phyloP scores from a whole-genome alignment of 2,888 invertebrate genomes.

The Drosophila longiperda region DNA sequence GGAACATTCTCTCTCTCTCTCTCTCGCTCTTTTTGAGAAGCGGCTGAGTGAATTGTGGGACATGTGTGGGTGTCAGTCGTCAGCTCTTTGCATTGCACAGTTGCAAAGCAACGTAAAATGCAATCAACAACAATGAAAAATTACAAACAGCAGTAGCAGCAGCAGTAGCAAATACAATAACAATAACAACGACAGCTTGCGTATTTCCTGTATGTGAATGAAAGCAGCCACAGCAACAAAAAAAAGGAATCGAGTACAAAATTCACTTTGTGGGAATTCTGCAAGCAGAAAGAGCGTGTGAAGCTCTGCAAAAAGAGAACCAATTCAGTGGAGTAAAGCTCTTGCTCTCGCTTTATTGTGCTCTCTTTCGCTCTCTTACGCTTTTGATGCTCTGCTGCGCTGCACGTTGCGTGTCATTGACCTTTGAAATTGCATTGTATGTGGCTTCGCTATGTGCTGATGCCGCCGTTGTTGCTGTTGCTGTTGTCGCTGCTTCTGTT shows the following conservation, averaged over 20 bases:
- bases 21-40: constrained; percentile 4
- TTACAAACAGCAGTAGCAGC: constrained; percentile 43
- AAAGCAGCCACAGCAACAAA: constrained; percentile 44
- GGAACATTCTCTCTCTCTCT: constrained; percentile 5
- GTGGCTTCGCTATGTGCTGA: constrained; percentile 64
- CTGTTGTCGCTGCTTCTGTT: constrained; percentile 44
- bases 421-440: constrained; percentile 80
- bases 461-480: constrained; percentile 50
- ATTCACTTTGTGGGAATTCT: constrained; percentile 54
- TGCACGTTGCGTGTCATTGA: constrained; percentile 75
- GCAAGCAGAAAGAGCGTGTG: constrained; percentile 46
- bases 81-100: constrained; percentile 21
- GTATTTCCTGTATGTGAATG: constrained; percentile 78
- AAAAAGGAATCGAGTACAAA: constrained; percentile 43
- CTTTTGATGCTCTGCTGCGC: constrained; percentile 35
- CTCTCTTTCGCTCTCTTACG: constrained; percentile 39
- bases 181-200: constrained; percentile 57
- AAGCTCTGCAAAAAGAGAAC: constrained; percentile 29
- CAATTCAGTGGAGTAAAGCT: constrained; percentile 37
- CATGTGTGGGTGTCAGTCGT: constrained; percentile 65
- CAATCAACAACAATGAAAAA: constrained; percentile 77
- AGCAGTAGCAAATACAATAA: constrained; percentile 23
- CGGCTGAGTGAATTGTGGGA: constrained; percentile 68
- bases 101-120: constrained; percentile 59
- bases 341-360: constrained; percentile 23